Base-by-base conservation (phyloP, 2,113 vertebrate genomes). In the Pogona vitticeps region DNA sequence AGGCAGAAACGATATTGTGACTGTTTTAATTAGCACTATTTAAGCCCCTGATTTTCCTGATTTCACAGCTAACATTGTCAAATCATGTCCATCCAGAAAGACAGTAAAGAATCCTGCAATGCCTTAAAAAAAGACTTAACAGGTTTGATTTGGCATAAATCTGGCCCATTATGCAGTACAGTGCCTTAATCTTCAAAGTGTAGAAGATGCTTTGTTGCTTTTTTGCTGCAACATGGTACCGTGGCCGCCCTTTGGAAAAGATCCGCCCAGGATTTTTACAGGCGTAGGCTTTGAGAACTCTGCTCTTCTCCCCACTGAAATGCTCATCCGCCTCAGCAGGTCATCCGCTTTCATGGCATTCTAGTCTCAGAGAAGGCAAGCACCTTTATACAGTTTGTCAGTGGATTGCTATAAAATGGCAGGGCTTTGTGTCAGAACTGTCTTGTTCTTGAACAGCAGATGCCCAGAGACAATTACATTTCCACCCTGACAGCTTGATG, bases 401-500 rank as follows among this genome's bases (percentile, higher is more conserved):
- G 79, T 87, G 86, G 76, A 87, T 88, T 68, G 40, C 0, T 3
- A 92, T 8, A 95, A 97, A 88, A 42, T 96, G 94, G 96, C 96
- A 6, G 97, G 95, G 28, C 88, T 97, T 95, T 0, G 61, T 97
- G 92, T 97, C 97, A 63, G 88, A 96, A 87, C 95, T 97, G 93
- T 88, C 96, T 87, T 14, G 92, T 93, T 52, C 95, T 96, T 63
- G 97, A 98, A 92, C 95, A 94, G 72, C 91, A 63, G 86, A 33
- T 70, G 61, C 40, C 91, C 76, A 83, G 90, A 89, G 88, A 92
- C 88, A 91, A 65, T 91, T 96, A 93, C 95, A 12, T 97, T 95
- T 88, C 96, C 96, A n/a, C 92, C 77, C 12, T 81, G 98, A 86
- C n/a, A 90, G 70, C 93, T 98, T 92, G 97, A 98, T 97, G 97